phyloP scores from a whole-genome alignment of 1,140 invertebrate species.

The Stenopsyche tienmushanensis region DNA sequence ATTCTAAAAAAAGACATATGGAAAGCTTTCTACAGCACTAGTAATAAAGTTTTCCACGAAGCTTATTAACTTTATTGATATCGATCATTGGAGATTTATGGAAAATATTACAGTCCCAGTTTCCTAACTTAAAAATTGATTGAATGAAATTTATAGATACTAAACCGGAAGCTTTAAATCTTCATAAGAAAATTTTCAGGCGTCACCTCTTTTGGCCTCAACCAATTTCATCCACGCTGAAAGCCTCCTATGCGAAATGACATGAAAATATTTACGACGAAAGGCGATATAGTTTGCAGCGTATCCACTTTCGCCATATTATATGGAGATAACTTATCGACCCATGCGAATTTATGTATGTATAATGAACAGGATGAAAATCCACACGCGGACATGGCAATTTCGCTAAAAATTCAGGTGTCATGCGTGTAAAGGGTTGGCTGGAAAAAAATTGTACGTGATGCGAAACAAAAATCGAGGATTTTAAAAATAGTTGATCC shows the following conservation, averaged over 20 bases:
- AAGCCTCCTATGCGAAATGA: slow-evolving; percentile 13
- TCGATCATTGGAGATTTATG: slow-evolving; percentile 22
- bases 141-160: slow-evolving; percentile 30
- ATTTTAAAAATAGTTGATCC: slow-evolving; percentile 25
- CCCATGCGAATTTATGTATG: no score
- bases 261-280: slow-evolving; percentile 28
- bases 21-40: no score
- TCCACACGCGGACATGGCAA: no score
- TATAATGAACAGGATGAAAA: no score
- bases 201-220: slow-evolving; percentile 4
- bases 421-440: no score
- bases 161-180: slow-evolving; percentile 30
- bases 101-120: slow-evolving; percentile 19
- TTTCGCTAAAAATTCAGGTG: no score
- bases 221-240: slow-evolving; percentile 18
- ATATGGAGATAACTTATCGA: no score
- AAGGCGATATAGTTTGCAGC: no score
- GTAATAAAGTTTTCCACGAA: slow-evolving; percentile 20
- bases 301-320: no score
- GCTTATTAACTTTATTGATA: slow-evolving; percentile 39
- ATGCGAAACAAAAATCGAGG: slow-evolving; percentile 17
- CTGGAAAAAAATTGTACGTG: no score
- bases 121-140: slow-evolving; percentile 34
- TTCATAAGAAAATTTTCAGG: slow-evolving; percentile 8
- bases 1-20: no score